These are phyloP conservation scores for Lordiphosa collinella DNA, from an alignment of 1,140 invertebrate species.

Conservation along the genomic window DNA sequence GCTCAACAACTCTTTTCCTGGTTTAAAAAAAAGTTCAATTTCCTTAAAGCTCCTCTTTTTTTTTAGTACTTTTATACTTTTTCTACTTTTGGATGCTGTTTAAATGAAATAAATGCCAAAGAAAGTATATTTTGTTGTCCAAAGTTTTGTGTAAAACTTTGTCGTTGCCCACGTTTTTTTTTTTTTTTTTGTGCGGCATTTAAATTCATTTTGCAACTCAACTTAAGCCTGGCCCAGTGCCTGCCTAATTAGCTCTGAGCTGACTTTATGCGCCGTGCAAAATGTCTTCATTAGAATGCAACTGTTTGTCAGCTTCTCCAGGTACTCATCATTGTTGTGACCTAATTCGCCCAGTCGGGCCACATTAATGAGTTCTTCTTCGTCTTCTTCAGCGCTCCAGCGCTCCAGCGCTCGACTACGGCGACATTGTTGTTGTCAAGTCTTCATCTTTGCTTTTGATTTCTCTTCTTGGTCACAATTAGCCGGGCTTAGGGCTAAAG, in stretches of 20 bases:
- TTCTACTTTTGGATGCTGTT: no score
- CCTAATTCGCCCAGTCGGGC: constrained; percentile 47
- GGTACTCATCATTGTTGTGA: constrained; percentile 24
- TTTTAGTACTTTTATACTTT: no score
- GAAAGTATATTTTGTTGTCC: no score
- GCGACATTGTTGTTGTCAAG: constrained; percentile 21
- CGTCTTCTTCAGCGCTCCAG: constrained; percentile 26
- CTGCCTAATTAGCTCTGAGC: constrained; percentile 44
- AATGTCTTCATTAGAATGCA: constrained; percentile 67
- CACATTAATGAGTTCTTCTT: constrained; percentile 72
- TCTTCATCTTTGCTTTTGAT: constrained; percentile 20
- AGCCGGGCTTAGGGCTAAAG: constrained; percentile 2
- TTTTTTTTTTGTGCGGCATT: constrained; percentile 17
- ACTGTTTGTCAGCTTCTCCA: constrained; percentile 52
- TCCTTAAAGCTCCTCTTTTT: no score
- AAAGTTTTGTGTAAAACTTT: no score
- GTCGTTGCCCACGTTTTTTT: no score
- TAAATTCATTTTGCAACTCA: constrained; percentile 26
- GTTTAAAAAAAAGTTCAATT: no score
- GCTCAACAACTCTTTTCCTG: no score
- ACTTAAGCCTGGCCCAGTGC: constrained; percentile 11
- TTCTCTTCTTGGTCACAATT: constrained; percentile 7
- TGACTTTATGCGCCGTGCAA: constrained; percentile 14
- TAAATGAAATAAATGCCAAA: no score
- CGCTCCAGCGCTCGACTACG: no score